Evolutionary conservation across 2,113 vertebrate species (phyloP).

Genomic region (Trematocara variabile): DNA sequence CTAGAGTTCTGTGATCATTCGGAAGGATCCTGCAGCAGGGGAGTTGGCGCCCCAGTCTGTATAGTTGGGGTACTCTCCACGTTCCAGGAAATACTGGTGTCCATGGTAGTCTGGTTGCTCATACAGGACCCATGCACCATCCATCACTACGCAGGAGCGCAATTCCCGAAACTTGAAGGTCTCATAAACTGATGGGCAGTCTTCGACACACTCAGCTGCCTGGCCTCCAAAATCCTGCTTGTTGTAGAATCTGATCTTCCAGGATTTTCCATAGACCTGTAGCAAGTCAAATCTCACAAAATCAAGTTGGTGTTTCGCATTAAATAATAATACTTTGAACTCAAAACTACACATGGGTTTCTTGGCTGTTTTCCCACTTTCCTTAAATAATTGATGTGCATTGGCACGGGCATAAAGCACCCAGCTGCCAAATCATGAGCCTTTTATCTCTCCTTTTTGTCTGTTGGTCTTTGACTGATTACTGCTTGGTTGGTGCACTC

Average conservation of each 20-base stretch:
- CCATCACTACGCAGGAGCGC: constrained; percentile 51
- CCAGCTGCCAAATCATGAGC: constrained; percentile 49
- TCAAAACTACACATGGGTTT: not conserved
- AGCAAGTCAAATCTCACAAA: not conserved
- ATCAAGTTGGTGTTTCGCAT: not conserved
- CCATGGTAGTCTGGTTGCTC: constrained; percentile 56
- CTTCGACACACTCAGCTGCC: constrained; percentile 37
- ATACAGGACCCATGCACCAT: constrained; percentile 61
- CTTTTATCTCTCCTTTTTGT: constrained; percentile 60
- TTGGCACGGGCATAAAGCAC: not conserved
- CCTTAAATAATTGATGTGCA: constrained; percentile 13
- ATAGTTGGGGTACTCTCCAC: constrained; percentile 58
- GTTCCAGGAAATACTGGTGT: constrained; percentile 66
- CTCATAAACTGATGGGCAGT: constrained; percentile 51
- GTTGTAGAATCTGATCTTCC: constrained; percentile 56
- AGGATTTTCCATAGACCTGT: constrained; percentile 45
- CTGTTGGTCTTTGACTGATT: constrained; percentile 44
- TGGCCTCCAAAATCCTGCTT: constrained; percentile 50
- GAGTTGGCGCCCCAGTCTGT: constrained; percentile 60
- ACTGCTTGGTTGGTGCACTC: constrained; percentile 46
- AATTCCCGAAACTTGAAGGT: constrained; percentile 48
- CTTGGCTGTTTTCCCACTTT: constrained; percentile 45
- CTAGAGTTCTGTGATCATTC: constrained; percentile 56
- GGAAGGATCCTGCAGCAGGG: constrained; percentile 56
- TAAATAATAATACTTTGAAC: not conserved